Percentiles rank a stretch among this genome's conserved stretches.
Conservation (phyloP, 1,140 invertebrate species). For the Bombus cullumanus region DNA sequence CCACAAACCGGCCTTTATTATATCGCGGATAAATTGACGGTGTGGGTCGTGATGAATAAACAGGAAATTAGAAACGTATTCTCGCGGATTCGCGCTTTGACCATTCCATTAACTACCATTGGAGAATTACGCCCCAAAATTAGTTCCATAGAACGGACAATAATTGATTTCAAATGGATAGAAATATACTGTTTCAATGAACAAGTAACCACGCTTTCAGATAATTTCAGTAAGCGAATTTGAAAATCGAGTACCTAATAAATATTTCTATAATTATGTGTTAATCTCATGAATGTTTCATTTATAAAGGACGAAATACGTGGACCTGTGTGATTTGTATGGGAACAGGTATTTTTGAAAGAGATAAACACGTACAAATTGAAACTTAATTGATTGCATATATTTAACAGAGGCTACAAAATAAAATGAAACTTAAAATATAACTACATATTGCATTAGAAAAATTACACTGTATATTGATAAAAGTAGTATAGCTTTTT, state of each 20-base stretch:
- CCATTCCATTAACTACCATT: conserved; percentile 18
- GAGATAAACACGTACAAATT: no score
- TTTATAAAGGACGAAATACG: no score
- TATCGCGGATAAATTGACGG: conserved; percentile 57
- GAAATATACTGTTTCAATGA: neutral
- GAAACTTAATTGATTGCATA: no score
- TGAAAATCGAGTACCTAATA: neutral
- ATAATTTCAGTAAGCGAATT: neutral
- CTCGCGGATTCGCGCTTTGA: conserved; percentile 7
- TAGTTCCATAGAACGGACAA: neutral
- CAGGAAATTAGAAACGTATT: conserved; percentile 68
- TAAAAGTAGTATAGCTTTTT: no score
- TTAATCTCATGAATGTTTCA: no score
- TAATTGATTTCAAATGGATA: neutral
- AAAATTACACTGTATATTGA: no score
- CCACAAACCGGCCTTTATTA: conserved; percentile 61
- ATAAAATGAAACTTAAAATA: no score
- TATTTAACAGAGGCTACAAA: no score
- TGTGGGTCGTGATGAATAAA: conserved; percentile 57
- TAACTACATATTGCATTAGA: no score
- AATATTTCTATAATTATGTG: neutral
- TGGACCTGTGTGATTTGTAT: no score
- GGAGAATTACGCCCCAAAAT: conserved; percentile 17
- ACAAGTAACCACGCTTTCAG: neutral
- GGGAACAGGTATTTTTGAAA: no score